Evolutionary conservation across 2,888 invertebrate genomes (phyloP).

Genomic region (Hipparchia sbordonii): DNA sequence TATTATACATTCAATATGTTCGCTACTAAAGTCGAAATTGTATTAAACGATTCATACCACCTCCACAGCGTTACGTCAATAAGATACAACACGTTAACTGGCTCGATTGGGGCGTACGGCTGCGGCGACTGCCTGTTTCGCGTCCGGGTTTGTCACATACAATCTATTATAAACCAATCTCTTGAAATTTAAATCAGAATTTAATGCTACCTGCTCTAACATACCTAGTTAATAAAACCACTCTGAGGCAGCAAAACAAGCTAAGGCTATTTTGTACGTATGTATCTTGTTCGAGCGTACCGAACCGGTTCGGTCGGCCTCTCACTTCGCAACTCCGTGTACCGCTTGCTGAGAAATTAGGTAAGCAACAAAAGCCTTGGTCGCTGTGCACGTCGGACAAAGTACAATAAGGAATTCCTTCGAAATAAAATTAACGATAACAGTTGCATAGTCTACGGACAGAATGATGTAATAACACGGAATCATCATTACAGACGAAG

Average conservation of each 20-base stretch:
- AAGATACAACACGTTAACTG: slow-evolving; percentile 77
- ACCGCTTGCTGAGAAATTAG: slow-evolving; percentile 78
- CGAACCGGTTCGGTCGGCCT: slow-evolving; percentile 80
- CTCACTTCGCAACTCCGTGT: slow-evolving; percentile 76
- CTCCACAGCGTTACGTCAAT: slow-evolving; percentile 79
- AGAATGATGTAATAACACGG: slow-evolving; percentile 52
- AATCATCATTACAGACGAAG: slow-evolving; percentile 22
- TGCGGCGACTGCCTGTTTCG: slow-evolving; percentile 56
- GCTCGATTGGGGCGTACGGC: slow-evolving; percentile 67
- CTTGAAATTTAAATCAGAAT: slow-evolving; percentile 51
- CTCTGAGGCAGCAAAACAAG: slow-evolving; percentile 51
- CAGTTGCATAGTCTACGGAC: slow-evolving; percentile 46
- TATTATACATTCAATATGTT: slow-evolving; percentile 54
- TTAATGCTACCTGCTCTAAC: slow-evolving; percentile 44
- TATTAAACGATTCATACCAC: slow-evolving; percentile 58
- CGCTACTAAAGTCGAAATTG: slow-evolving; percentile 65
- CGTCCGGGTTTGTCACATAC: slow-evolving; percentile 76
- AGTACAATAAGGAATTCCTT: slow-evolving; percentile 67
- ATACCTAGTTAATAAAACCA: slow-evolving; percentile 31
- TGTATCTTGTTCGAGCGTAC: slow-evolving; percentile 73
- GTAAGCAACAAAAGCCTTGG: slow-evolving; percentile 77
- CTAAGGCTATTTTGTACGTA: slow-evolving; percentile 55
- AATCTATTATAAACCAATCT: slow-evolving; percentile 53
- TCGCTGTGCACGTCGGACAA: slow-evolving; percentile 63
- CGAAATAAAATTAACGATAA: slow-evolving; percentile 45